Conservation (phyloP, 2,888 invertebrate species). For the Spodoptera picta region DNA sequence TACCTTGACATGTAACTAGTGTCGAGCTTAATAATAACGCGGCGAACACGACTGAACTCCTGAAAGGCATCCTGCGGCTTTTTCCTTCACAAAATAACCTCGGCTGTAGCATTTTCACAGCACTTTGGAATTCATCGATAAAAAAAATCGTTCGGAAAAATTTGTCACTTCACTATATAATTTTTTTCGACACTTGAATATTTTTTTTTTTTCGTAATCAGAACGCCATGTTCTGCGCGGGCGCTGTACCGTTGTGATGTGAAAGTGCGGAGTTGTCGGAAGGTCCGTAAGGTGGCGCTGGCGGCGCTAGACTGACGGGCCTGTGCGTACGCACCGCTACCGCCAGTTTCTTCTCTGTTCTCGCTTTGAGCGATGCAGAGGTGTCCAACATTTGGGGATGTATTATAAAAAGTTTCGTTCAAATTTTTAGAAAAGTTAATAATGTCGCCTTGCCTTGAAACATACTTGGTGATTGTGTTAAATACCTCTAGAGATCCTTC, state of each 20-base stretch:
- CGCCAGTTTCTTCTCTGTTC: slow-evolving; percentile 64
- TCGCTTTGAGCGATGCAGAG: slow-evolving; percentile 43
- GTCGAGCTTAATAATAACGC: slow-evolving; percentile 66
- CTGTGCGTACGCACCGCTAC: slow-evolving; percentile 64
- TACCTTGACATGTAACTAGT: slow-evolving; percentile 83
- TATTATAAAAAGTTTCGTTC: background rate
- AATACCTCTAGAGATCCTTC: no score
- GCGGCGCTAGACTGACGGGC: slow-evolving; percentile 73
- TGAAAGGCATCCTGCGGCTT: slow-evolving; percentile 64
- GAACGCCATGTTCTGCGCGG: slow-evolving; percentile 58
- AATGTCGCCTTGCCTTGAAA: background rate
- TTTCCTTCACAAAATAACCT: slow-evolving; percentile 78
- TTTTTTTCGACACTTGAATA: slow-evolving; percentile 40
- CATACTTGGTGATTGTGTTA: no score
- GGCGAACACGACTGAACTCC: slow-evolving; percentile 67
- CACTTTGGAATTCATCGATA: slow-evolving; percentile 66
- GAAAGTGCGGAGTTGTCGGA: slow-evolving; percentile 57
- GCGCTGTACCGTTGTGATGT: slow-evolving; percentile 51
- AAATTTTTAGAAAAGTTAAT: background rate
- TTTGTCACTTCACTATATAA: slow-evolving; percentile 65
- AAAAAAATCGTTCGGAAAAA: slow-evolving; percentile 52
- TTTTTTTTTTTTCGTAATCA: slow-evolving; percentile 48
- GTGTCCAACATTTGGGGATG: slow-evolving; percentile 56
- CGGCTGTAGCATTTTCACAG: slow-evolving; percentile 80
- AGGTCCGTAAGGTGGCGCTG: slow-evolving; percentile 66